Evolutionary conservation across 2,113 vertebrate species (phyloP), one percentile per base, ranked within the genome.

Genomic region (Ellobius talpinus): DNA sequence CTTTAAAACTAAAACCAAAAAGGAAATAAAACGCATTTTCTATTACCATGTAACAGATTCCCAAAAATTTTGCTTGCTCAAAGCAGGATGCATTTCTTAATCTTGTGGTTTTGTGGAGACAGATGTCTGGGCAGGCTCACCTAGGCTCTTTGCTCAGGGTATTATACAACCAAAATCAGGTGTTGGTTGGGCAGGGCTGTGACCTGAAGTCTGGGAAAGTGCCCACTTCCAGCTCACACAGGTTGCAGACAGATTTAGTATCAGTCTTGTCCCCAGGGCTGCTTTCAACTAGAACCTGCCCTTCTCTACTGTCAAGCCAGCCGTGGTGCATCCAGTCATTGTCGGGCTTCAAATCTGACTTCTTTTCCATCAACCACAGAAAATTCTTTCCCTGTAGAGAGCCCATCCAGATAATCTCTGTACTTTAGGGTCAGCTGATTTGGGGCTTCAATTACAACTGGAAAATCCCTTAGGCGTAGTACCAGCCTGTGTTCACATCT

Each of bases 1-100:
- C 17, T 78, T 45, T 85, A 76, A 93, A 76, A 93, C 77, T 87
- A 77, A 91, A 91, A 26, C 17, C 58, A 47, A 65, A 81, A 90
- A 90, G 55, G 66, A 87, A 93, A 89, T 26, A 87, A 82, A 52
- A 86, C 68, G 39, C 29, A 29, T 84, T 93, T 90, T 88, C 42
- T 73, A 14, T 76, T 90, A 61, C n/a, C 79, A 0, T 90, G 36
- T 24, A 95, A 72, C 68, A 86, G 19, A 85, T 96, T 87, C 74
- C 26, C 76, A 79, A 87, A 90, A 47, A 76, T 66, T 24, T 24
- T 33, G 70, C 23, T 76, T 36, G 45, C 29, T 96, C 85, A 61
- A 68, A 63, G 63, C 17, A 58, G 24, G 63, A 85, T 85, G 39
- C 19, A 24, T 84, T 50, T 84, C 39, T 74, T 86, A 70, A 88